Conservation (phyloP, 2,113 vertebrate genomes). For the Prionailurus viverrinus region DNA sequence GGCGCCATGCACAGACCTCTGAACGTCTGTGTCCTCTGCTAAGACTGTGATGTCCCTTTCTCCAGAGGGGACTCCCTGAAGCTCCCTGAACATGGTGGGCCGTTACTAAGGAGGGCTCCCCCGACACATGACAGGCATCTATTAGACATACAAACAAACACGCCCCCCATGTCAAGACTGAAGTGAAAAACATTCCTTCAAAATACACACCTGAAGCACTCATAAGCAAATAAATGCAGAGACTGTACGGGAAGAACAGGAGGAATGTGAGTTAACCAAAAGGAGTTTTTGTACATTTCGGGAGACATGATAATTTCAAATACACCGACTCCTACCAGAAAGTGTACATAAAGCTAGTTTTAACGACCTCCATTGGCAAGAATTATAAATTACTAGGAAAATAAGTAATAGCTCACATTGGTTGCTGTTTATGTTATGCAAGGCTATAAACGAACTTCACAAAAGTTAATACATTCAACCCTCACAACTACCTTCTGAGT, state of each 20-base stretch:
- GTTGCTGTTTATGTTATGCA: not conserved
- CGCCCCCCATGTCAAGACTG: not conserved
- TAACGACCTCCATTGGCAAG: not conserved
- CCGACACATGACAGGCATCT: not conserved
- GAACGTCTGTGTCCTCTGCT: not conserved
- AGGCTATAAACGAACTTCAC: not conserved
- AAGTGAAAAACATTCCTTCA: slow-evolving; percentile 38
- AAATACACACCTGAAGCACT: not conserved
- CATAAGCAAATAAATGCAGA: slow-evolving; percentile 38
- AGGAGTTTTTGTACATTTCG: not conserved
- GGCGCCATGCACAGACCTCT: not conserved
- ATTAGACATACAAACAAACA: not conserved
- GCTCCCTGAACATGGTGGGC: not conserved
- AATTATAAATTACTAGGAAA: slow-evolving; percentile 39
- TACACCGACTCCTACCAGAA: not conserved
- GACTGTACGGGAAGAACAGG: not conserved
- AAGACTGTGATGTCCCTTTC: not conserved
- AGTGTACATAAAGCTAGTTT: not conserved
- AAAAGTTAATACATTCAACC: slow-evolving; percentile 24
- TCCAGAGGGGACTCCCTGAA: not conserved
- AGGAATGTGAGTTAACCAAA: not conserved
- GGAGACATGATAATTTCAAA: not conserved
- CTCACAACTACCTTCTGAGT: not conserved
- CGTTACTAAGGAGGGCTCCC: not conserved
- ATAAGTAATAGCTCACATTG: slow-evolving; percentile 5